phyloP scores from a whole-genome alignment of 2,113 vertebrate genomes.

The Rhynchopsitta pachyrhyncha region DNA sequence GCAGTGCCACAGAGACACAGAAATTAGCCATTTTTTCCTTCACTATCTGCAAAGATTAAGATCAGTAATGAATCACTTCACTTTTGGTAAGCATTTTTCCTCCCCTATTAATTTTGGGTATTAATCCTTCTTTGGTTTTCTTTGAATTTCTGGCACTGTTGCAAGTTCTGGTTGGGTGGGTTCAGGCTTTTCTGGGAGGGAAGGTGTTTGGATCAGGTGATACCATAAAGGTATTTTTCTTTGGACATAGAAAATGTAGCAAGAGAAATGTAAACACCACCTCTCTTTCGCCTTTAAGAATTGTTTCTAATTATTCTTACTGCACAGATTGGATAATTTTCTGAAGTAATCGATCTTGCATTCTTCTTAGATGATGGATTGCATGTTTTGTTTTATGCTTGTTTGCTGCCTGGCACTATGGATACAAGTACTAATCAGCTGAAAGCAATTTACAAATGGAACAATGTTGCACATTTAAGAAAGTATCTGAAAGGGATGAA shows the following conservation, averaged over 20 bases:
- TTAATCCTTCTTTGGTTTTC: constrained; percentile 13
- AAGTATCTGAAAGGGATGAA: not conserved
- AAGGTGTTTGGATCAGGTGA: not conserved
- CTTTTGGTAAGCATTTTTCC: constrained; percentile 1
- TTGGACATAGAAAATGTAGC: not conserved
- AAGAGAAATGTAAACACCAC: not conserved
- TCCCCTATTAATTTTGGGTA: not conserved
- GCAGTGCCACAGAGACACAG: not conserved
- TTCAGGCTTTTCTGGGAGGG: not conserved
- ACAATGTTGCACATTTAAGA: not conserved
- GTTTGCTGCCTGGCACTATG: not conserved
- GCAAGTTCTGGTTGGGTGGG: not conserved
- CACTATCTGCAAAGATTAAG: not conserved
- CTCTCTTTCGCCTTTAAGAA: not conserved
- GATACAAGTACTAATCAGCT: not conserved
- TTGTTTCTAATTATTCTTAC: not conserved
- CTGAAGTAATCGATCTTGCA: not conserved
- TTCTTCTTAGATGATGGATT: not conserved
- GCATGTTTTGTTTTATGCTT: not conserved
- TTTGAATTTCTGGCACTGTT: not conserved
- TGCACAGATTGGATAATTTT: not conserved
- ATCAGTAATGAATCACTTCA: not conserved
- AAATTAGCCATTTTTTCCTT: not conserved
- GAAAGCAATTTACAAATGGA: not conserved
- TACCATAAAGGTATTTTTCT: not conserved